Conservation (phyloP, 1,140 invertebrate species). For the Leptonema lineaticorne region DNA sequence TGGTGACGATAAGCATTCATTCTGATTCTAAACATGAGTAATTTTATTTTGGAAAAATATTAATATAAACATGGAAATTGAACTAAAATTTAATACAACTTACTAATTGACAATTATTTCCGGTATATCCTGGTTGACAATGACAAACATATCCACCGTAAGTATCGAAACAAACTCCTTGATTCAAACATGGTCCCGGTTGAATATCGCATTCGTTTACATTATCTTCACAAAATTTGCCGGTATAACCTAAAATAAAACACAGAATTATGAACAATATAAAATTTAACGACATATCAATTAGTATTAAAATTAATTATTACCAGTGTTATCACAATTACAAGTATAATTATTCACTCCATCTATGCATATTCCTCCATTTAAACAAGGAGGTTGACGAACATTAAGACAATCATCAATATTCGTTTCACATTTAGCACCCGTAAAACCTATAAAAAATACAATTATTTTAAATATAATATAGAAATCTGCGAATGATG, state of each 20-base stretch:
- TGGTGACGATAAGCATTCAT: conserved; percentile 66
- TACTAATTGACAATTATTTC: conserved; percentile 72
- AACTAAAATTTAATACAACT: conserved; percentile 15
- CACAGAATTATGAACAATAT: background rate
- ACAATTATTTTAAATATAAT: background rate
- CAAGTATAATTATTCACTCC: conserved; percentile 78
- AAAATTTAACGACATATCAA: no score
- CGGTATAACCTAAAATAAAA: conserved; percentile 64
- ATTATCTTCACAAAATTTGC: conserved; percentile 76
- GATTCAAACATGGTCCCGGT: conserved; percentile 72
- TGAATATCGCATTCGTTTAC: conserved; percentile 78
- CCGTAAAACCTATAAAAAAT: conserved; percentile 49
- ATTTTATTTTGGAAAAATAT: background rate
- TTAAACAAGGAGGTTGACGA: conserved; percentile 70
- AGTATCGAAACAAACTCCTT: conserved; percentile 75
- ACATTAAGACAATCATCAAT: conserved; percentile 66
- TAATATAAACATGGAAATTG: background rate
- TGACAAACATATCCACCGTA: conserved; percentile 81
- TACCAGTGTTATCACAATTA: conserved; percentile 67
- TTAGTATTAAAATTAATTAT: background rate
- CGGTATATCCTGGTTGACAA: conserved; percentile 80
- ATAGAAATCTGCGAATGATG: background rate
- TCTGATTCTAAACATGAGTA: conserved; percentile 54
- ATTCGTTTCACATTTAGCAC: conserved; percentile 61
- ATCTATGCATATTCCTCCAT: conserved; percentile 81